A percentile compares a stretch with the other conserved stretches of the same genome.
These are phyloP conservation scores for Gadus chalcogrammus DNA, from an alignment of 2,113 vertebrate genomes.

Conservation along the genomic window DNA sequence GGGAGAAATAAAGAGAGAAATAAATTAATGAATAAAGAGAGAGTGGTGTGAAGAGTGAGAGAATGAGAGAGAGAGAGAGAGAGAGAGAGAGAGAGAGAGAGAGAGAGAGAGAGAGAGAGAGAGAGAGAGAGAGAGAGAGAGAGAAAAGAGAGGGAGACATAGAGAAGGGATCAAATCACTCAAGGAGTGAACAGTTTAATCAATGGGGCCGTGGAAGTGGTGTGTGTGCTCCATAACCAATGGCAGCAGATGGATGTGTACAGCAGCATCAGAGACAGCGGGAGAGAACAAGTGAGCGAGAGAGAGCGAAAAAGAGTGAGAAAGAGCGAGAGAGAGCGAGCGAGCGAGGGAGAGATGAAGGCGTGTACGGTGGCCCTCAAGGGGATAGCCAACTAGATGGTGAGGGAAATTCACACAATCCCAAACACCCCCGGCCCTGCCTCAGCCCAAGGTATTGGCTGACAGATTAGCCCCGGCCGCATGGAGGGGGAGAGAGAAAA, in stretches of 20 bases:
- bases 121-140: no score
- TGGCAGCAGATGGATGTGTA: slow-evolving; percentile 23
- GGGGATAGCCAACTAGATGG: background rate
- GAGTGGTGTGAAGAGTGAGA: no score
- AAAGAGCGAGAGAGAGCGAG: no score
- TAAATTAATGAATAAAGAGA: no score
- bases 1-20: no score
- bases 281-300: slow-evolving; percentile 26
- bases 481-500: no score
- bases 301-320: slow-evolving; percentile 6
- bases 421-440: no score
- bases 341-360: no score
- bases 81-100: no score
- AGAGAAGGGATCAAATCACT: slow-evolving; percentile 21
- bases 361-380: background rate
- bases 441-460: no score
- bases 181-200: slow-evolving; percentile 23
- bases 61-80: background rate
- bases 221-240: slow-evolving; percentile 15
- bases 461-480: no score
- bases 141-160: background rate
- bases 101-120: no score
- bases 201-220: slow-evolving; percentile 20
- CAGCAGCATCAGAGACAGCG: slow-evolving; percentile 25
- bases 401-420: background rate